Base-by-base conservation (phyloP, 1,140 invertebrate genomes). In the Cherax destructor region DNA sequence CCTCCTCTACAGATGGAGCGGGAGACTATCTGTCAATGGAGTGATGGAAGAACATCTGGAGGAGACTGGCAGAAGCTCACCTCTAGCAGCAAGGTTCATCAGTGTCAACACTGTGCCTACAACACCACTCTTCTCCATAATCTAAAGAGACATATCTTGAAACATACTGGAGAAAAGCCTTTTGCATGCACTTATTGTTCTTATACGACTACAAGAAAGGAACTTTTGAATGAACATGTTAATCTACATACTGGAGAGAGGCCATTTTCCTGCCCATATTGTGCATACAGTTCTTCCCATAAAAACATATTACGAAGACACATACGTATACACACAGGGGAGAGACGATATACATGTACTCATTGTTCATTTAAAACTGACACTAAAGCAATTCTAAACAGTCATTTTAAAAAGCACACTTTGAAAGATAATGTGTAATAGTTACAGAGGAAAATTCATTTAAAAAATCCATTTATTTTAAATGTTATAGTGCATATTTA, bases 1-100 rank as follows among this genome's bases (percentile, higher is more conserved):
- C 83, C 83, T 86, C 83, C 83, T 86, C 83, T 86, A 24, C 83
- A 86, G 83, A 59, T 86, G 83, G 83, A 86, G 83, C 83, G 83
- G 83, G 69, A 86, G 83, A 86, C 47, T 52, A 86, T 76, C 83
- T 76, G 69, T 86, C 47, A 86, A 72, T 86, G 83, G 83, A 52
- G 24, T 49, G 83, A 65, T 72, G 83, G 50, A 18, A 84, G 83
- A 72, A 41, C 56, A 50, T 30, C 69, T 6, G 49, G 69, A 86
- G 72, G 49, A 72, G 83, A 76, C 49, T 86, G 83, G 83, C 83
- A 76, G 72, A 65, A 72, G 11, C 21, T 49, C 59, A 74, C 69
- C 83, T 52, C 83, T n/a, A 30, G 47, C 24, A 65, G 69, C 83
- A 86, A 86, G 83, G 83, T 86, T 65, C 83, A 86, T 74, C 83